phyloP scores from a whole-genome alignment of 1,140 invertebrate genomes.

The Ladona fulva region DNA sequence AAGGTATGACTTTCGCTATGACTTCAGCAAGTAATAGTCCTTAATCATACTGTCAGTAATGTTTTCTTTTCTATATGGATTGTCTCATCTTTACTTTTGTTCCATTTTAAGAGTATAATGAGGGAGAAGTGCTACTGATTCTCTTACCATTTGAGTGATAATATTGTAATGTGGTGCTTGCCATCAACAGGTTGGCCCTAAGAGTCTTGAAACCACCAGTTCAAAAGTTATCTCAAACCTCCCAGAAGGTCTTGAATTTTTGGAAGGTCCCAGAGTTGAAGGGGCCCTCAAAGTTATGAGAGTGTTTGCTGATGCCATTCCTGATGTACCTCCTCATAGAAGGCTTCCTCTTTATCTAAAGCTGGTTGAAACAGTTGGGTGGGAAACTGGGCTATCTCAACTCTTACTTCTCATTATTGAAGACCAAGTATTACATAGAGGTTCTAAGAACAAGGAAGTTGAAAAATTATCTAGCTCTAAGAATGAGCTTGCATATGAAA shows the following conservation, averaged over 20 bases:
- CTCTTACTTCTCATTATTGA: constrained; percentile 64
- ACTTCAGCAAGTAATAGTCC: too few relatives aligned
- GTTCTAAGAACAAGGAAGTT: constrained; percentile 28
- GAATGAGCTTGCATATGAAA: constrained; percentile 52
- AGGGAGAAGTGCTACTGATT: too few relatives aligned
- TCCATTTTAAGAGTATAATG: too few relatives aligned
- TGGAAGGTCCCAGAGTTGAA: constrained; percentile 19
- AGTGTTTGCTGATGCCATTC: constrained; percentile 79
- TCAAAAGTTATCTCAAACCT: constrained; percentile 14
- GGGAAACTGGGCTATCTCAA: constrained; percentile 63
- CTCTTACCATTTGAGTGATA: too few relatives aligned
- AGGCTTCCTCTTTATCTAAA: constrained; percentile 69
- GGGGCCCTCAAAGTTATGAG: constrained; percentile 53
- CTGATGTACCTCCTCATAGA: constrained; percentile 84
- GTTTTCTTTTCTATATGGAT: too few relatives aligned
- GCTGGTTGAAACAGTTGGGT: constrained; percentile 59
- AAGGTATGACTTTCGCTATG: too few relatives aligned
- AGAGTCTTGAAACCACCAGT: constrained; percentile 40
- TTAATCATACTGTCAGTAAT: too few relatives aligned
- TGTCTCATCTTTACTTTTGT: too few relatives aligned
- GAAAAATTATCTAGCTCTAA: constrained; percentile 31
- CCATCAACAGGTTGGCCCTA: too few relatives aligned
- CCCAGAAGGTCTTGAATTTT: constrained; percentile 18
- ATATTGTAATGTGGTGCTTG: too few relatives aligned
- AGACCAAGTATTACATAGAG: constrained; percentile 45